These are phyloP conservation scores for Trissolcus japonicus DNA, from an alignment of 2,888 invertebrate genomes.

Conservation along the genomic window DNA sequence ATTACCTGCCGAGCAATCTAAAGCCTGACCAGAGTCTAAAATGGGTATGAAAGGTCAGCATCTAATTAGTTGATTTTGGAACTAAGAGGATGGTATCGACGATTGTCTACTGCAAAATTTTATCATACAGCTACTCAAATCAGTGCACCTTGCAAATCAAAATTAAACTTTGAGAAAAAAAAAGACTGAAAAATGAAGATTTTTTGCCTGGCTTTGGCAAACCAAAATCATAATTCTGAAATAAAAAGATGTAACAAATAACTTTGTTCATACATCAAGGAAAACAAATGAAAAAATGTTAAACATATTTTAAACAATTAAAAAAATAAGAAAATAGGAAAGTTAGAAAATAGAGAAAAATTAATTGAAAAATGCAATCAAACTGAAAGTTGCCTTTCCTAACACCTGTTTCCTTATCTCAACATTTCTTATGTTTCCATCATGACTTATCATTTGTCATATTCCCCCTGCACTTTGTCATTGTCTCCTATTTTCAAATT, in stretches of 20 bases:
- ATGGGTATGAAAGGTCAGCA: slow-evolving; percentile 36
- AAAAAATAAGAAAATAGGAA: too few species aligned
- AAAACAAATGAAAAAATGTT: background rate
- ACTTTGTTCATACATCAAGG: background rate
- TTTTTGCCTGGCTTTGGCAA: background rate
- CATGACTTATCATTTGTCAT: background rate
- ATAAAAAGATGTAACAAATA: background rate
- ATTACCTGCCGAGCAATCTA: slow-evolving; percentile 44
- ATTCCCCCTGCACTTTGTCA: background rate
- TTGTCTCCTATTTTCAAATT: background rate
- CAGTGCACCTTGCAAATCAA: background rate
- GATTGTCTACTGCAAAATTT: background rate
- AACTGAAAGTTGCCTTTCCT: background rate
- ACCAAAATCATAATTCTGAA: background rate
- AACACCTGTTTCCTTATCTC: background rate
- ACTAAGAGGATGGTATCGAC: slow-evolving; percentile 4
- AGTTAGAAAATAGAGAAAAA: background rate
- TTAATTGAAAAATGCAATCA: background rate
- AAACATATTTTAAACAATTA: too few species aligned
- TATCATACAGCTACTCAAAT: background rate
- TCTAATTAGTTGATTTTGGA: slow-evolving; percentile 33
- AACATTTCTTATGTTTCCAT: background rate
- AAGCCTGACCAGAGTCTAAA: slow-evolving; percentile 46
- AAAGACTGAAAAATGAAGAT: background rate
- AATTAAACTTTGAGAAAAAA: background rate